Percentiles rank a stretch among this genome's conserved stretches.
phyloP scores from a whole-genome alignment of 1,140 invertebrate species.

The Brachionus sp. region DNA sequence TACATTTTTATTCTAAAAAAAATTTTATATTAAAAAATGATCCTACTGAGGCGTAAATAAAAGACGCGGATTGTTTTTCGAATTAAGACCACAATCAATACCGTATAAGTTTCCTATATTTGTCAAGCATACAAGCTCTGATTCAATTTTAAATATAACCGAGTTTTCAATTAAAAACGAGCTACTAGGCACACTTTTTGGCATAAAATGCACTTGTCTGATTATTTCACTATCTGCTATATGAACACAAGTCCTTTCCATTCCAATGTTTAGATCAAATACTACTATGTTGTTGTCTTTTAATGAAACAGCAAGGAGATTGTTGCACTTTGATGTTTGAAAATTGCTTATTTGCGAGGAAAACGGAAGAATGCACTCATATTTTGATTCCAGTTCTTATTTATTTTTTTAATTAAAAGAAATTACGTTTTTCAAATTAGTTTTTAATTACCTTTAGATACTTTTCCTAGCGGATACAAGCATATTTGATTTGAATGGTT shows the following conservation, averaged over 20 bases:
- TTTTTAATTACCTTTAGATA: slow-evolving; percentile 23
- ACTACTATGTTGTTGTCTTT: slow-evolving; percentile 4
- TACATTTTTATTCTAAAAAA: neutral
- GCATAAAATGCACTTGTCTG: neutral
- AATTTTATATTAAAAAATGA: neutral
- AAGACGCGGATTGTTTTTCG: neutral
- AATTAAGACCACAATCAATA: neutral
- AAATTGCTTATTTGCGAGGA: neutral
- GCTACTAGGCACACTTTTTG: neutral
- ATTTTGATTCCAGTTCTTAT: slow-evolving; percentile 34
- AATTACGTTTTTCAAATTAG: neutral
- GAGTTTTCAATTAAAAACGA: neutral
- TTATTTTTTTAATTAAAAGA: neutral
- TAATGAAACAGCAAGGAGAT: neutral
- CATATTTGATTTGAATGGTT: slow-evolving; percentile 4
- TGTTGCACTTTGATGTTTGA: neutral
- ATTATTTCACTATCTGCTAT: neutral
- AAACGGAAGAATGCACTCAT: slow-evolving; percentile 2
- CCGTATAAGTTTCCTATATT: neutral
- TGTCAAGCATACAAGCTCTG: neutral
- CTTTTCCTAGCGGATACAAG: neutral
- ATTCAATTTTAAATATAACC: neutral
- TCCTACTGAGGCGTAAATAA: neutral
- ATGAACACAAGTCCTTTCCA: neutral
- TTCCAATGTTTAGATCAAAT: slow-evolving; percentile 7